Percentiles rank a stretch among this genome's conserved stretches.
These are phyloP conservation scores for Sphaeramia orbicularis DNA, from an alignment of 2,797 vertebrate genomes.

Conservation along the genomic window DNA sequence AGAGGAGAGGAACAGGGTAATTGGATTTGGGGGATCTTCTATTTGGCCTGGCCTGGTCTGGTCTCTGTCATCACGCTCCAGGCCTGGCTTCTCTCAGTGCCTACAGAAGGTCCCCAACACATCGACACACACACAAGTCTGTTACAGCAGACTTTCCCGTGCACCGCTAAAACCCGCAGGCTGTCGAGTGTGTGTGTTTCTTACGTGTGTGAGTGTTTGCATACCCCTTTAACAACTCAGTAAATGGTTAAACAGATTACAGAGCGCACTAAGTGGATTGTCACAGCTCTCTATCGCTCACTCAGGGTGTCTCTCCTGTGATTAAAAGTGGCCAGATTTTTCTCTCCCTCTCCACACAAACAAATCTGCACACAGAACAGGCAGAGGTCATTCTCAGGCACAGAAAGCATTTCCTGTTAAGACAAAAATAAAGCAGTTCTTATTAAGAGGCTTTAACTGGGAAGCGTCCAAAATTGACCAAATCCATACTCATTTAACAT, in stretches of 20 bases:
- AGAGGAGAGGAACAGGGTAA: conserved; percentile 80
- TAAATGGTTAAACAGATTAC: conserved; percentile 99
- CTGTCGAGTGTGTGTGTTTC: conserved; percentile 29
- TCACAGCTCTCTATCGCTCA: conserved; percentile 94
- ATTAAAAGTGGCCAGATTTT: conserved; percentile 90
- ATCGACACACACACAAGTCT: conserved; percentile 59
- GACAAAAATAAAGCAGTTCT: neutral
- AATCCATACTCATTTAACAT: neutral
- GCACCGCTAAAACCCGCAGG: conserved; percentile 52
- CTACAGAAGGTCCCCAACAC: conserved; percentile 75
- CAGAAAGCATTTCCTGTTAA: conserved; percentile 8
- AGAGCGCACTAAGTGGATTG: conserved; percentile 99
- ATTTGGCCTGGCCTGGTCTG: conserved; percentile 84
- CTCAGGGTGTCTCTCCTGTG: conserved; percentile 91
- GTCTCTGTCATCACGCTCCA: conserved; percentile 86
- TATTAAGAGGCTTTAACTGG: no score
- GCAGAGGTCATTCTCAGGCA: conserved; percentile 39
- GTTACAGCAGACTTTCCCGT: conserved; percentile 60
- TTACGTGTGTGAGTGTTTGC: conserved; percentile 68
- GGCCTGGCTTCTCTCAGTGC: conserved; percentile 80
- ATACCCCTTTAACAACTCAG: conserved; percentile 90
- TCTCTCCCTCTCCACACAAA: conserved; percentile 32
- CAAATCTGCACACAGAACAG: conserved; percentile 25
- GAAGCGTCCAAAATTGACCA: neutral
- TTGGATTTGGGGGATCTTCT: conserved; percentile 87